These are phyloP conservation scores for Umimayanthus chanpuru DNA, from an alignment of 92 coral and sea anemone species.

Conservation along the genomic window DNA sequence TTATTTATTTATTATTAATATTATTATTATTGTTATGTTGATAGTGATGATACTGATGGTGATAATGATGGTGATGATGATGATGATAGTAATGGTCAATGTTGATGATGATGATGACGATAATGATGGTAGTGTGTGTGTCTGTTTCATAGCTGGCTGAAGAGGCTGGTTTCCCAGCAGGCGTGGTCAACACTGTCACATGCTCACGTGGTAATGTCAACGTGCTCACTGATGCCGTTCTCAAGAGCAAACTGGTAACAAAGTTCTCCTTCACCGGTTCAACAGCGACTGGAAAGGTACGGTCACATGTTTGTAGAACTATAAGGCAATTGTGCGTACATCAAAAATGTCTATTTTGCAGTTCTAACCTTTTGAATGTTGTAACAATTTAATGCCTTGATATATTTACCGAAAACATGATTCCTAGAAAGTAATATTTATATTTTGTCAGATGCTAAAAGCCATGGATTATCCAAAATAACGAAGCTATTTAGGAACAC, in stretches of 20 bases:
- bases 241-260: constrained; percentile 86
- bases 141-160: constrained; percentile 75
- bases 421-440: too few relatives aligned
- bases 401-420: too few relatives aligned
- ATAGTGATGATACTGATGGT: too few relatives aligned
- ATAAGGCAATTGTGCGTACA: too few relatives aligned
- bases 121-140: neutral
- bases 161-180: constrained; percentile 98
- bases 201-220: constrained; percentile 90
- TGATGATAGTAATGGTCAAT: neutral
- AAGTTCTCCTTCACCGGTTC: constrained; percentile 98
- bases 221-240: constrained; percentile 82
- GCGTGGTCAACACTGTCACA: constrained; percentile 88
- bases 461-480: too few relatives aligned
- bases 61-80: neutral
- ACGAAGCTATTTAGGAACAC: too few relatives aligned
- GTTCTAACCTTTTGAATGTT: too few relatives aligned
- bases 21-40: too few relatives aligned
- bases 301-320: neutral
- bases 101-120: neutral
- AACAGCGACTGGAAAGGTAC: constrained; percentile 93
- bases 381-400: too few relatives aligned
- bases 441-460: too few relatives aligned
- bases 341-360: too few relatives aligned
- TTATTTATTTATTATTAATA: too few relatives aligned